Conservation (phyloP, 2,888 invertebrate genomes). For the Tachina lurida region DNA sequence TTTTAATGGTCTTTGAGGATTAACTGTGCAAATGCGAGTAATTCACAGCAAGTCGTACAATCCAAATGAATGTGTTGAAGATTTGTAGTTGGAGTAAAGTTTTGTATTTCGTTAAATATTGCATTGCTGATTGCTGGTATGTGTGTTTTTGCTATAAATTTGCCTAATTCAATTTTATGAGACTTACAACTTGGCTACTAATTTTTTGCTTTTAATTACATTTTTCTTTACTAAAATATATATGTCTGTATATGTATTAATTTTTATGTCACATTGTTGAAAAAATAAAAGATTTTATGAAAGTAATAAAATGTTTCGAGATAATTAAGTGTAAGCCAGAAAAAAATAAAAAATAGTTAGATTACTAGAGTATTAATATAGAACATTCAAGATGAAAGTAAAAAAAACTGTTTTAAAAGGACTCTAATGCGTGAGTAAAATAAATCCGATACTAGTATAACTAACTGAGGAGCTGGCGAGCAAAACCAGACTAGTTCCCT, state of each 20-base stretch:
- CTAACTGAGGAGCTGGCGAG: no score
- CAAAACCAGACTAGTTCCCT: no score
- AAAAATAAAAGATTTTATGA: not conserved
- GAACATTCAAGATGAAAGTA: no score
- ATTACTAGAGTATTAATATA: no score
- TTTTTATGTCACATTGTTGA: conserved; percentile 10
- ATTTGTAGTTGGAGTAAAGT: conserved; percentile 25
- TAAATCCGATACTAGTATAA: no score
- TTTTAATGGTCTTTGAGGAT: conserved; percentile 55
- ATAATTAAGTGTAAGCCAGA: no score
- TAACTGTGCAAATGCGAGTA: conserved; percentile 36
- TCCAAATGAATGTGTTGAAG: conserved; percentile 11
- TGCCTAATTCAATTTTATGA: conserved; percentile 62
- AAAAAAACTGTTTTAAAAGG: no score
- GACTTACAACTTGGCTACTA: conserved; percentile 57
- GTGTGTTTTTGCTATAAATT: conserved; percentile 23
- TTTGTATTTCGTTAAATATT: conserved; percentile 22
- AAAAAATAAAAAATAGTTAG: no score
- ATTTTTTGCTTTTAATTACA: conserved; percentile 63
- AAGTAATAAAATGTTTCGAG: no score
- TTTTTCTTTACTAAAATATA: conserved; percentile 16
- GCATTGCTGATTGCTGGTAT: conserved; percentile 10
- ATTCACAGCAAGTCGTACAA: not conserved
- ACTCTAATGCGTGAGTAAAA: no score
- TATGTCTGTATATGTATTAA: not conserved